Conservation (phyloP, 2,888 invertebrate genomes). For the Andricus curvator region DNA sequence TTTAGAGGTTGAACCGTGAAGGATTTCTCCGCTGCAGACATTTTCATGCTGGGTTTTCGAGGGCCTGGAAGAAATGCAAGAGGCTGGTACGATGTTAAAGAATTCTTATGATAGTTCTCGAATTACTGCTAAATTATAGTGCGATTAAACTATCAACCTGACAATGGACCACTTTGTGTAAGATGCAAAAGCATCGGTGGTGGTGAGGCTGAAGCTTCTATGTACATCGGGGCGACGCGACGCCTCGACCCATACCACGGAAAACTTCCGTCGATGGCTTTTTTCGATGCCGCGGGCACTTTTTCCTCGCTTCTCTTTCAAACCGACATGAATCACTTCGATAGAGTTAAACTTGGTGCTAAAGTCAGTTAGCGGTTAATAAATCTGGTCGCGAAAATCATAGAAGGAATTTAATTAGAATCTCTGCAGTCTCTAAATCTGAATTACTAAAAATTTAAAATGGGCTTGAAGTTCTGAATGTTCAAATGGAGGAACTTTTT, state of each 20-base stretch:
- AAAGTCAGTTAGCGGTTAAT: not conserved
- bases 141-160: constrained; percentile 60
- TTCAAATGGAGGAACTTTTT: no score
- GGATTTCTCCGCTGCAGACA: not conserved
- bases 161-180: constrained; percentile 58
- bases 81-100: not conserved
- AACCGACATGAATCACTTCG: not conserved
- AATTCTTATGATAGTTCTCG: not conserved
- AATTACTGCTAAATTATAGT: not conserved
- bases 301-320: not conserved
- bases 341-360: not conserved
- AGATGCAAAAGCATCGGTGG: constrained; percentile 23
- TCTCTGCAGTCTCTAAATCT: not conserved
- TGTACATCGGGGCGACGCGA: not conserved
- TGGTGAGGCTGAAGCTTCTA: not conserved
- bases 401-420: not conserved
- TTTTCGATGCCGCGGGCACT: not conserved
- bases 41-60: not conserved
- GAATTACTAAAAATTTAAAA: not conserved
- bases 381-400: not conserved
- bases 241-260: not conserved
- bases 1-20: not conserved
- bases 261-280: constrained; percentile 1
- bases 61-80: not conserved
- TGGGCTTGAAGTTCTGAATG: no score